A percentile compares a stretch with the other conserved stretches of the same genome.
Evolutionary conservation across 2,113 vertebrate species (phyloP).

Genomic region (Aplodontia rufa): DNA sequence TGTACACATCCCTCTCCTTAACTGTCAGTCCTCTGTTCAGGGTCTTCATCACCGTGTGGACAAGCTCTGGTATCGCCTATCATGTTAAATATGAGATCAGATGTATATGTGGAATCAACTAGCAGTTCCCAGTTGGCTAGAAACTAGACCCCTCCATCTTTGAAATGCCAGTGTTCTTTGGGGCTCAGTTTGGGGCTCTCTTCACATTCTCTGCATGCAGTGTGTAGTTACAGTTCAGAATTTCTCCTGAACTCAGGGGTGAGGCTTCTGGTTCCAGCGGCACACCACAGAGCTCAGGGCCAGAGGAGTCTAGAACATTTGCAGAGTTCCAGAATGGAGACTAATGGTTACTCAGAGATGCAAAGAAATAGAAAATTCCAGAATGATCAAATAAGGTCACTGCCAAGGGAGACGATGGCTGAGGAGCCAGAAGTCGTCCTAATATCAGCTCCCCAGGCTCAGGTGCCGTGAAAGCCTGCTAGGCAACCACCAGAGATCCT

Average conservation of each 20-base stretch:
- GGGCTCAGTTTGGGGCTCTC: background rate
- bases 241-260: too few species aligned
- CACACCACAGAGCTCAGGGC: too few species aligned
- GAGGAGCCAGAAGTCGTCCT: background rate
- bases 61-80: background rate
- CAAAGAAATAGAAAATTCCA: background rate
- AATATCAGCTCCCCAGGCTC: background rate
- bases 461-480: background rate
- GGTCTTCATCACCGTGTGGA: background rate
- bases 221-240: background rate
- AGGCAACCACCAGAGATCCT: background rate
- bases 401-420: background rate
- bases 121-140: background rate
- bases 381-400: background rate
- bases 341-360: background rate
- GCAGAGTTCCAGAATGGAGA: constrained; percentile 22
- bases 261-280: too few species aligned
- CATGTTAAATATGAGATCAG: too few species aligned
- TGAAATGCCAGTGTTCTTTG: background rate
- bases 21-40: background rate
- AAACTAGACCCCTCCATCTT: too few species aligned
- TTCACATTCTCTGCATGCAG: background rate
- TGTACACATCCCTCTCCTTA: background rate
- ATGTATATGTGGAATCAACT: background rate
- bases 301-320: background rate